Base-by-base conservation (phyloP, 2,113 vertebrate species). In the Theropithecus gelada region DNA sequence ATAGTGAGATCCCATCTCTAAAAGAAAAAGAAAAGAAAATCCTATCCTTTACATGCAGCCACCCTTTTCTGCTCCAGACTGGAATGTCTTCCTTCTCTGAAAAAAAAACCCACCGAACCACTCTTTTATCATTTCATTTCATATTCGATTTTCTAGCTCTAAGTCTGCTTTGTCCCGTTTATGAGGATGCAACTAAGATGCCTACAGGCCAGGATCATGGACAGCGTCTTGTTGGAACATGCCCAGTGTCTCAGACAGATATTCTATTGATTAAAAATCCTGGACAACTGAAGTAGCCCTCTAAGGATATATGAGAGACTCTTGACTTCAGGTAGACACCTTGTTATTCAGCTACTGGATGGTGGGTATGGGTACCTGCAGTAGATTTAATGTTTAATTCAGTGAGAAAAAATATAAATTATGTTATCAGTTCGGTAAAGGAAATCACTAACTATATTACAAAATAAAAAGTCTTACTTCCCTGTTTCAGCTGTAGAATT, bases 341-440 rank as follows among this genome's bases (percentile, higher is more conserved):
- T 66, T 72, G 30, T 66, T 52, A 90, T 55, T 88, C 48, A 68
- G 57, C 32, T 88, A 66, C n/a, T 52, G 78, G 35, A 8, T 11
- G 27, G 57, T 25, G 11, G 14, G 20, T 32, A 6, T 4, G 12
- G 27, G 9, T 59, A 10, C 8, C 59, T 61, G 35, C 0, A 30
- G 50, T 8, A 86, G 22, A 85, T 50, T 52, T 30, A 43, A 96
- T 45, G 72, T 45, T 85, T 78, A 68, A 55, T 92, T 85, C 43
- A 40, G 40, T 55, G 27, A 93, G 25, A 87, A 95, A 27, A 43
- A 92, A 76, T 45, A 38, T 90, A 90, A 94, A 86, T 64, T 55
- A 32, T 68, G 43, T 45, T 80, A 43, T n/a, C 20, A 27, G 2
- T n/a, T 52, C 70, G 25, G 66, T 40, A 40, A 40, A 85, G 45